phyloP scores from a whole-genome alignment of 2,888 invertebrate genomes.

The Magallana nippona region DNA sequence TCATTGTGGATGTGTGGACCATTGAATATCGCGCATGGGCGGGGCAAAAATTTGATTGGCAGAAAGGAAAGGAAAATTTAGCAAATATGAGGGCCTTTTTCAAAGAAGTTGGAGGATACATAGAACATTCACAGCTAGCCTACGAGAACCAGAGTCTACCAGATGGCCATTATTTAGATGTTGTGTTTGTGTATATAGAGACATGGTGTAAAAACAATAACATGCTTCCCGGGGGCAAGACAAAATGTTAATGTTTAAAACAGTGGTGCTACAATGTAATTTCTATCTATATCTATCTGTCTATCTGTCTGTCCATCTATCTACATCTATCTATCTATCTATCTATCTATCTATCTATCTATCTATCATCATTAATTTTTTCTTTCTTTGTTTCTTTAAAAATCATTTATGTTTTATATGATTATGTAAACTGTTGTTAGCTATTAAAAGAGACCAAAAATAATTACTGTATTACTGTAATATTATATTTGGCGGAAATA shows the following conservation, averaged over 20 bases:
- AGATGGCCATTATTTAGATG: constrained; percentile 5
- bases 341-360: too few species aligned
- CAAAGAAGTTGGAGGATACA: constrained; percentile 22
- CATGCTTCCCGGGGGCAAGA: not conserved
- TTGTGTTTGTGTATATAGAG: constrained; percentile 34
- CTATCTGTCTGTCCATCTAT: too few species aligned
- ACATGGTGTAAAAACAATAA: constrained; percentile 36
- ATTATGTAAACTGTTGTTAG: too few species aligned
- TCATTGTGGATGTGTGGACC: constrained; percentile 26
- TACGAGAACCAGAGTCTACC: not conserved
- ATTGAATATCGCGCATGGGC: constrained; percentile 27
- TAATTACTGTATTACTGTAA: too few species aligned
- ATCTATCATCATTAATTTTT: too few species aligned
- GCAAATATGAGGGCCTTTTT: constrained; percentile 4
- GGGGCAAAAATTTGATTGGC: not conserved
- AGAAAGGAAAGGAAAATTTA: not conserved
- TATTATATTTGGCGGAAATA: too few species aligned
- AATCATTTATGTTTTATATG: too few species aligned
- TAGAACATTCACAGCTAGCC: constrained; percentile 34
- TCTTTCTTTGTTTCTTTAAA: too few species aligned
- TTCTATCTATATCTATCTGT: too few species aligned
- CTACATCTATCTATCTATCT: too few species aligned
- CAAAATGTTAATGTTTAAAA: not conserved
- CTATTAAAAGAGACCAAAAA: too few species aligned
- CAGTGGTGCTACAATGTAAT: too few species aligned